These are phyloP conservation scores for Psilanteris sp. DNA, from an alignment of 1,140 invertebrate species.

Conservation along the genomic window DNA sequence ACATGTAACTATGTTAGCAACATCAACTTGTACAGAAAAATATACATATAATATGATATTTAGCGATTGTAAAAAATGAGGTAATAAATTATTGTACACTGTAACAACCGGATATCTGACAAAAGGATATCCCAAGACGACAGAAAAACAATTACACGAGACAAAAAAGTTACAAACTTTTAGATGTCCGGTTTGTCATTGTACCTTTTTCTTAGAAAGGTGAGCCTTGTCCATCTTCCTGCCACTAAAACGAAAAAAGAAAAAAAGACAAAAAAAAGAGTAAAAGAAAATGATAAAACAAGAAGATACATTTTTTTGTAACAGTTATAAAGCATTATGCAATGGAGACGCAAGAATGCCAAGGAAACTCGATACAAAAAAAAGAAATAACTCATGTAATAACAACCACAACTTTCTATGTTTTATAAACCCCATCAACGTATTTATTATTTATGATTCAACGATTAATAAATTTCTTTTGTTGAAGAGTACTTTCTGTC, in stretches of 20 bases:
- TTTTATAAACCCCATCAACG: constrained; percentile 46
- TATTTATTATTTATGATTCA: constrained; percentile 50
- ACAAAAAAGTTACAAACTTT: constrained; percentile 23
- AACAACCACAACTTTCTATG: constrained; percentile 43
- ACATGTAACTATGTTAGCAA: constrained; percentile 65
- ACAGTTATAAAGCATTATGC: constrained; percentile 27
- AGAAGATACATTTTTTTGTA: too few relatives aligned
- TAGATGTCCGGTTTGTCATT: constrained; percentile 54
- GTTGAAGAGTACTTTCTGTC: constrained; percentile 16
- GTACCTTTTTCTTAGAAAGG: constrained; percentile 51
- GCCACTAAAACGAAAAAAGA: constrained; percentile 39
- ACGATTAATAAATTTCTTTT: constrained; percentile 51
- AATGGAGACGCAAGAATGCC: constrained; percentile 13
- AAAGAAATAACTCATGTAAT: constrained; percentile 29
- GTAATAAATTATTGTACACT: constrained; percentile 67
- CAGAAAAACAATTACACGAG: constrained; percentile 1
- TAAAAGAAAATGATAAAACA: constrained; percentile 14
- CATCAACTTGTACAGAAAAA: constrained; percentile 63
- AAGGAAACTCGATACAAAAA: constrained; percentile 24
- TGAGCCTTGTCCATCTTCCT: constrained; percentile 56
- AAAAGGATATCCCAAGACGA: constrained; percentile 42
- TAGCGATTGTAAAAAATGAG: constrained; percentile 63
- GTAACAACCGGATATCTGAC: constrained; percentile 60
- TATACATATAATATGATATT: constrained; percentile 55
- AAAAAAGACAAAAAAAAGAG: constrained; percentile 25